Base-by-base conservation (phyloP, 2,888 invertebrate genomes). In the Cistogaster globosa region DNA sequence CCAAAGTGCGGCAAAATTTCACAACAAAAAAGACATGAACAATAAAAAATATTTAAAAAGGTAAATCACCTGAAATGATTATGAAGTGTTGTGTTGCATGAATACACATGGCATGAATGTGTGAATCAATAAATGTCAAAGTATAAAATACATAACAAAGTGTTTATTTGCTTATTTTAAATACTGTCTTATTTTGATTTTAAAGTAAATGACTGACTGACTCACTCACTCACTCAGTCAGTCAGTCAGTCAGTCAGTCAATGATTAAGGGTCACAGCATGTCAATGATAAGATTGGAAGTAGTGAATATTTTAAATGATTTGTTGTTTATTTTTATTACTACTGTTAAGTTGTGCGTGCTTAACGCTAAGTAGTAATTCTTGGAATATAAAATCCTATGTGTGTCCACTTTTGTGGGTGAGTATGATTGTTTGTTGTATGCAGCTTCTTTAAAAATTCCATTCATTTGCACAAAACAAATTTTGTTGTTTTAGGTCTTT, bases 391-490 rank as follows among this genome's bases (percentile, higher is more conserved):
- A 55, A 36, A 55, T 55, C 55, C 11, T 22, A 20, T 22, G 16
- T 12, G 16, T 55, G 20, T 57, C 16, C 55, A 32, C 3, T 57
- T 57, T 36, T 77, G 60, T 68, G 68, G 68, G 68, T 68, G 77
- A 67, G 22, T 60, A 48, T 60, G 60, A 51, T 58, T 53, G 60
- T 57, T 36, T 55, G 48, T 65, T 57, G 65, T 42, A 63, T 55
- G 2, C 78, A 72, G 79, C 72, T 72, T 65, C 72, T 67, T 58
- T 12, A 80, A 38, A 74, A 38, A 67, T 48, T 65, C 65, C 72
- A 74, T 74, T 72, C 72, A 74, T 74, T 72, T 65, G 60, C 65
- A 51, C 57, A 58, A 60, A 62, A 12, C 62, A 62, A 65, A 58
- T 32, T 14, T 68, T 36, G 11, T 51, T 68, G 42, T n/a, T 36